These are phyloP conservation scores for Ceratosolen solmsi DNA, from an alignment of 1,140 invertebrate genomes.

Conservation along the genomic window DNA sequence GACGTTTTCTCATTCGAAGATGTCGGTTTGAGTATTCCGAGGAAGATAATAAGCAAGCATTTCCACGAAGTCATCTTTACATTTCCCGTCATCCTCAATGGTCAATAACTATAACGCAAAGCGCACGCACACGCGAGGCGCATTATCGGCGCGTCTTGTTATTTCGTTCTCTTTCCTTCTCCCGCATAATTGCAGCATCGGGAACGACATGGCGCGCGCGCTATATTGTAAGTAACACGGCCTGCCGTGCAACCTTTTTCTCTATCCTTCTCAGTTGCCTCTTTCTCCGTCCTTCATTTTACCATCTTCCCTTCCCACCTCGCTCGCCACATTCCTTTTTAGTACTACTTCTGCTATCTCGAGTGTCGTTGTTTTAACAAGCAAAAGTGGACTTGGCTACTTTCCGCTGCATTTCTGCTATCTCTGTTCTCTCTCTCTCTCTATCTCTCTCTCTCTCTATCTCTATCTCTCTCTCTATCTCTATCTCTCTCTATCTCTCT, in stretches of 20 bases:
- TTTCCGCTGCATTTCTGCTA: background rate
- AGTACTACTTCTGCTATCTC: constrained; percentile 11
- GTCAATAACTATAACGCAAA: background rate
- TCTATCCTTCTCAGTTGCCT: background rate
- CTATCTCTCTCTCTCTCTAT: background rate
- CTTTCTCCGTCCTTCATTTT: background rate
- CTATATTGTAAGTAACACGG: constrained; percentile 34
- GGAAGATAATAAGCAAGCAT: background rate
- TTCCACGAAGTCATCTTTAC: constrained; percentile 38
- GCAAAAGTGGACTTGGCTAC: constrained; percentile 11
- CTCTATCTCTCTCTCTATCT: too few relatives aligned
- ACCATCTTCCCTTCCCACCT: background rate
- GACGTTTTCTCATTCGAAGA: background rate
- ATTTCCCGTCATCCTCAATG: constrained; percentile 53
- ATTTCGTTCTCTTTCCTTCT: constrained; percentile 55
- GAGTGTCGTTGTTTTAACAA: constrained; percentile 47
- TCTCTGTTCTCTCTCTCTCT: background rate
- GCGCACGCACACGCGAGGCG: constrained; percentile 58
- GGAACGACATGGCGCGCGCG: constrained; percentile 29
- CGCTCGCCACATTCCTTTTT: background rate
- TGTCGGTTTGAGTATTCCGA: background rate
- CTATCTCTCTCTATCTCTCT: background rate
- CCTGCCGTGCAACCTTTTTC: constrained; percentile 46
- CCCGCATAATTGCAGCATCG: constrained; percentile 28
- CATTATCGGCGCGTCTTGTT: constrained; percentile 64